Evolutionary conservation across 2,888 invertebrate species (phyloP).

Genomic region (Lasioglossum leucozonium): DNA sequence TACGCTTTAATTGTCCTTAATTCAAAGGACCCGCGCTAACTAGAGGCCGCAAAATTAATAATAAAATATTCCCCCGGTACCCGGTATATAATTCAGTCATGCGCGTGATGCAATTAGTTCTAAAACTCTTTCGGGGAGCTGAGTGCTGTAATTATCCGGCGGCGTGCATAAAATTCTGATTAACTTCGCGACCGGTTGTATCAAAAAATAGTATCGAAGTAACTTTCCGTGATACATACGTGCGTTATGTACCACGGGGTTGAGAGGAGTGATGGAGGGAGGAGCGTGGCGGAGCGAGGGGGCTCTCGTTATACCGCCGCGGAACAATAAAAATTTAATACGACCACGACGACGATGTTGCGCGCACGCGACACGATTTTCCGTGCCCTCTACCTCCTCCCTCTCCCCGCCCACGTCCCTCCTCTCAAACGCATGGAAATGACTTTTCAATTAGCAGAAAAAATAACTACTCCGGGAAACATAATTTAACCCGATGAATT

Average conservation of each 20-base stretch:
- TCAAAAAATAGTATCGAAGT: slow-evolving; percentile 36
- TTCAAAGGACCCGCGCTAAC: slow-evolving; percentile 49
- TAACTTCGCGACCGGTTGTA: slow-evolving; percentile 40
- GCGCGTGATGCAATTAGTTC: slow-evolving; percentile 55
- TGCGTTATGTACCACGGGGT: neutral
- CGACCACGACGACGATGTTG: neutral
- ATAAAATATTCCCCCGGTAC: slow-evolving; percentile 39
- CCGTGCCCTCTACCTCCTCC: neutral
- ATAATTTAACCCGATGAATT: neutral
- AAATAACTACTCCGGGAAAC: neutral
- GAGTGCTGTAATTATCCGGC: slow-evolving; percentile 55
- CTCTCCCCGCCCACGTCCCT: no score
- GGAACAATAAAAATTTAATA: slow-evolving; percentile 20
- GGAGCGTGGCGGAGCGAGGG: no score
- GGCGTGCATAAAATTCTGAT: slow-evolving; percentile 51
- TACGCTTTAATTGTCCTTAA: slow-evolving; percentile 40
- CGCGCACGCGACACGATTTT: neutral
- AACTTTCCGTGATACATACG: slow-evolving; percentile 20
- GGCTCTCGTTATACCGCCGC: slow-evolving; percentile 21
- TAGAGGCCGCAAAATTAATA: slow-evolving; percentile 49
- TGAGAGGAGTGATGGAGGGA: no score
- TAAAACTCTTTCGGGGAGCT: slow-evolving; percentile 48
- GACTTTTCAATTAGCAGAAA: slow-evolving; percentile 5
- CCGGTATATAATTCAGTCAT: slow-evolving; percentile 50
- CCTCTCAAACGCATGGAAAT: slow-evolving; percentile 1